A percentile compares a stretch with the other conserved stretches of the same genome.
phyloP scores from a whole-genome alignment of 2,888 invertebrate genomes.

The Brachypalpus laphriformis region DNA sequence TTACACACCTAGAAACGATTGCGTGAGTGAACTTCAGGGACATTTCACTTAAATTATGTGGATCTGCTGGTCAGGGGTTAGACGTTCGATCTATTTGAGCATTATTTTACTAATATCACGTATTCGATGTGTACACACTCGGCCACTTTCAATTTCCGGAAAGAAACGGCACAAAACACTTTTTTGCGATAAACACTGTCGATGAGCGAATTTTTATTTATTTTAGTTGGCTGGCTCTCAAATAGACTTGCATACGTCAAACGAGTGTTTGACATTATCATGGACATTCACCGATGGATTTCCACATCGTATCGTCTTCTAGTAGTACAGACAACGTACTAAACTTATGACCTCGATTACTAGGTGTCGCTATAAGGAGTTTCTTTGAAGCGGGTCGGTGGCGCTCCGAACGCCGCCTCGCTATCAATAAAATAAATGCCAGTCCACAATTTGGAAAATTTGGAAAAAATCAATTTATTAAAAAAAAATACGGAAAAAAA shows the following conservation, averaged over 20 bases:
- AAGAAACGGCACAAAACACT: slow-evolving; percentile 18
- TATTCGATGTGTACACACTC: slow-evolving; percentile 56
- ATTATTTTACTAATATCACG: slow-evolving; percentile 57
- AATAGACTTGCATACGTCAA: slow-evolving; percentile 18
- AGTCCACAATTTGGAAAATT: too few species aligned
- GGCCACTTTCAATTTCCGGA: slow-evolving; percentile 24
- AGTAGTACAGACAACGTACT: not conserved
- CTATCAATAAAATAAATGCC: too few species aligned
- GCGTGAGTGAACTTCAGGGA: slow-evolving; percentile 90
- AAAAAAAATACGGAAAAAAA: too few species aligned
- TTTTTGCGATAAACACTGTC: slow-evolving; percentile 45
- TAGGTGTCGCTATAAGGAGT: not conserved
- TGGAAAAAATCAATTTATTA: too few species aligned
- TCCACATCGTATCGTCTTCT: not conserved
- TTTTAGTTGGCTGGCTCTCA: slow-evolving; percentile 13
- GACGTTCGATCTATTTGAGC: slow-evolving; percentile 12
- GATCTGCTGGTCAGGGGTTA: not conserved
- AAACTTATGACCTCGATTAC: not conserved
- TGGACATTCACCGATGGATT: slow-evolving; percentile 8
- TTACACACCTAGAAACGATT: slow-evolving; percentile 86
- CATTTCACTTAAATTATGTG: slow-evolving; percentile 78
- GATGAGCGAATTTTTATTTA: slow-evolving; percentile 35
- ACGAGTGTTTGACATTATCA: not conserved
- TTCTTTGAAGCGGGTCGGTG: too few species aligned
- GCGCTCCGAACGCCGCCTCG: too few species aligned